Percentiles rank a stretch among this genome's conserved stretches.
These are phyloP conservation scores for Chalcosyrphus nemorum DNA, from an alignment of 2,888 invertebrate genomes.

Conservation along the genomic window DNA sequence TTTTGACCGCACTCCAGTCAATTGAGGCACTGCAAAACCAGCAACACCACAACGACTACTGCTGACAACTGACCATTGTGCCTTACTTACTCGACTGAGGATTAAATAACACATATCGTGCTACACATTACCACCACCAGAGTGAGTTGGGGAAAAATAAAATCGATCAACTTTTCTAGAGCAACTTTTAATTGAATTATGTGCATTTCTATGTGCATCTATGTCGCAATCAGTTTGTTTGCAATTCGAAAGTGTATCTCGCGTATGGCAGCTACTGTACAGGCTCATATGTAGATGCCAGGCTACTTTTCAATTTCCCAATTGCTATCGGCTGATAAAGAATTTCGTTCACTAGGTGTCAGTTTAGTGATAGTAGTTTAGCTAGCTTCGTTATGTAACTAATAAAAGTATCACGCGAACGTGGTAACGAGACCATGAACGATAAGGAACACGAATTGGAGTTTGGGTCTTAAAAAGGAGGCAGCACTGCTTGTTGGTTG, in stretches of 20 bases:
- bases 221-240: constrained; percentile 43
- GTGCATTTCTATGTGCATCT: constrained; percentile 62
- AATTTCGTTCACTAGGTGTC: constrained; percentile 56
- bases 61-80: neutral
- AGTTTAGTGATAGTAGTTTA: constrained; percentile 67
- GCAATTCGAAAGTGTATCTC: constrained; percentile 55
- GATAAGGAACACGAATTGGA: neutral
- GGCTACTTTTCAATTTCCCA: no score
- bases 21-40: neutral
- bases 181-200: constrained; percentile 72
- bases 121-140: neutral
- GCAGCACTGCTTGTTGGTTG: neutral
- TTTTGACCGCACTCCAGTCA: no score
- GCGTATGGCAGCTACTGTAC: no score
- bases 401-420: constrained; percentile 37
- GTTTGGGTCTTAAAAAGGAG: neutral
- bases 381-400: constrained; percentile 43
- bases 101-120: constrained; percentile 8
- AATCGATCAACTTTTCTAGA: constrained; percentile 71
- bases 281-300: no score
- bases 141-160: constrained; percentile 19
- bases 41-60: no score
- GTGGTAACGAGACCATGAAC: constrained; percentile 6
- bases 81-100: neutral
- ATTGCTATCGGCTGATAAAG: constrained; percentile 36